Evolutionary conservation across 2,113 vertebrate species (phyloP).

Genomic region (Nannobrachium achirus): DNA sequence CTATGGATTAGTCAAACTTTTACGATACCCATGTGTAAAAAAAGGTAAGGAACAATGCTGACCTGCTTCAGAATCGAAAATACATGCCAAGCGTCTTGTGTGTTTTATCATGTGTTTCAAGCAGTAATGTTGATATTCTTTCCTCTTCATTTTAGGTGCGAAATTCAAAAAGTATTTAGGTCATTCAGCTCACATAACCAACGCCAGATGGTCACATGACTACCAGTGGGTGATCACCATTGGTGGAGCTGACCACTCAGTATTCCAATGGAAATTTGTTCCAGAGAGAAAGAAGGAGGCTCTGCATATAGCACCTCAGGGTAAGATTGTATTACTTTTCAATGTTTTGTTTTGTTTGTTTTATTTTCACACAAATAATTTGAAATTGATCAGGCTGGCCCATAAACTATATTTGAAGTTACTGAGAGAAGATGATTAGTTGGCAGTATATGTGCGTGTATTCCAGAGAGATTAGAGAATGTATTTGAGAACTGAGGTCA

Average conservation of each 20-base stretch:
- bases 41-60: conserved; percentile 83
- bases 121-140: not conserved
- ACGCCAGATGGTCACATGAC: conserved; percentile 96
- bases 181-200: conserved; percentile 97
- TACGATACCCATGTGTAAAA: conserved; percentile 94
- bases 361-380: no score
- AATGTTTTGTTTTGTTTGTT: not conserved
- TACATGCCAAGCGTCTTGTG: not conserved
- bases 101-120: not conserved
- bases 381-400: no score
- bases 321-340: conserved; percentile 61
- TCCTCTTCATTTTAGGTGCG: conserved; percentile 84
- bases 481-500: no score
- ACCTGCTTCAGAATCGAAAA: not conserved
- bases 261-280: conserved; percentile 99
- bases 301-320: conserved; percentile 93
- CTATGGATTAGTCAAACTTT: conserved; percentile 95
- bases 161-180: conserved; percentile 98
- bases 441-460: no score
- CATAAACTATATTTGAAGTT: no score
- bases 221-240: conserved; percentile 98
- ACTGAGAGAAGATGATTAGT: no score
- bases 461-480: no score
- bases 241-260: conserved; percentile 96
- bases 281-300: conserved; percentile 96